These are phyloP conservation scores for Xenopus laevis DNA, from an alignment of 2,113 vertebrate genomes.

Conservation along the genomic window DNA sequence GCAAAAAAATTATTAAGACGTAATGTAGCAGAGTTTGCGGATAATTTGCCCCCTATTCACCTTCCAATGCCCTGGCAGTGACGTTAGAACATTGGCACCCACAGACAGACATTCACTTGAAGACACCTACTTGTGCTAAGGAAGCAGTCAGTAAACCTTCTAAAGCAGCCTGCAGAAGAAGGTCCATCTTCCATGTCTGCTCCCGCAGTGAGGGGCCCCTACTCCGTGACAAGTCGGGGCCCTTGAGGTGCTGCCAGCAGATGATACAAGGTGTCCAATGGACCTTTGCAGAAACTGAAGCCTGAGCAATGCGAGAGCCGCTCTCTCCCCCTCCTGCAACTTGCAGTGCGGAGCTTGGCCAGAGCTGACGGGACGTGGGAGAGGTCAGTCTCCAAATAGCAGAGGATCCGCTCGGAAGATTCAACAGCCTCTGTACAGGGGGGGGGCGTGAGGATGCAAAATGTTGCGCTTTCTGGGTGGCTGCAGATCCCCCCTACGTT, in stretches of 20 bases:
- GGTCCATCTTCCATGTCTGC: slow-evolving; percentile 95
- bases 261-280: neutral
- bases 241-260: neutral
- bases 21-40: no score
- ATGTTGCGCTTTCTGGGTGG: no score
- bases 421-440: slow-evolving; percentile 47
- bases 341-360: slow-evolving; percentile 52
- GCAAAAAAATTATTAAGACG: no score
- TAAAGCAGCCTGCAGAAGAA: slow-evolving; percentile 90
- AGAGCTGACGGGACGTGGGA: slow-evolving; percentile 45
- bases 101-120: no score
- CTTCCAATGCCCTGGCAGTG: no score
- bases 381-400: slow-evolving; percentile 37
- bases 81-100: no score
- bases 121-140: slow-evolving; percentile 88
- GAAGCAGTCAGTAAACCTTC: slow-evolving; percentile 95
- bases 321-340: slow-evolving; percentile 53
- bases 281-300: neutral
- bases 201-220: neutral
- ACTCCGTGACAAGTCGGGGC: neutral
- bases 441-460: neutral
- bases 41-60: no score
- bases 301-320: neutral
- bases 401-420: slow-evolving; percentile 56
- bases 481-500: neutral